These are phyloP conservation scores for Clunio marinus DNA, from an alignment of 2,888 invertebrate genomes.

Conservation along the genomic window DNA sequence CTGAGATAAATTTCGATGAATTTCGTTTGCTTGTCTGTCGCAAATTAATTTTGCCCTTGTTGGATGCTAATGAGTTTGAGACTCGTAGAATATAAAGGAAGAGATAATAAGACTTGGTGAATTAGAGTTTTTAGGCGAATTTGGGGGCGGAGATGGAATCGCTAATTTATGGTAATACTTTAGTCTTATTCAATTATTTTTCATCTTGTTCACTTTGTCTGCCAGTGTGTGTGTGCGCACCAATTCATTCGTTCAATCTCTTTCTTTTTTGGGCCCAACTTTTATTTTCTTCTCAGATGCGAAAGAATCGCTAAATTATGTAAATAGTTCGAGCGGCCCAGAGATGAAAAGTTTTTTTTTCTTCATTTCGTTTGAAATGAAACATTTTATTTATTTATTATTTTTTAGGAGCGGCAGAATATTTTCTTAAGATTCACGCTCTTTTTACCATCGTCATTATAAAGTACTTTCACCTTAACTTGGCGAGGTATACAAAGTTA, in stretches of 20 bases:
- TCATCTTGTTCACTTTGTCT: not conserved
- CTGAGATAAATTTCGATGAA: not conserved
- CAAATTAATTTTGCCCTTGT: not conserved
- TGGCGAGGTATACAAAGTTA: not conserved
- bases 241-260: too few species aligned
- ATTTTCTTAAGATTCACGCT: too few species aligned
- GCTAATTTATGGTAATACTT: slow-evolving; percentile 5
- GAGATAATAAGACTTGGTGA: not conserved
- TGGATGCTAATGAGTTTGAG: not conserved
- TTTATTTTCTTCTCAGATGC: not conserved
- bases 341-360: too few species aligned
- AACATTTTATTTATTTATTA: too few species aligned
- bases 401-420: not conserved
- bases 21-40: not conserved
- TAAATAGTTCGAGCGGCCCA: not conserved
- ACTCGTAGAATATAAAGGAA: not conserved
- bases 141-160: not conserved
- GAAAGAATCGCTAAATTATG: not conserved
- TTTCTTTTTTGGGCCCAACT: not conserved
- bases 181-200: not conserved
- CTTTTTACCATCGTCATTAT: not conserved
- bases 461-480: not conserved
- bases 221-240: not conserved
- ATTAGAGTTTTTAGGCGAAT: not conserved
- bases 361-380: not conserved